Evolutionary conservation across 64 coral and sea anemone species (phyloP).

Genomic region (Porites australiensis): DNA sequence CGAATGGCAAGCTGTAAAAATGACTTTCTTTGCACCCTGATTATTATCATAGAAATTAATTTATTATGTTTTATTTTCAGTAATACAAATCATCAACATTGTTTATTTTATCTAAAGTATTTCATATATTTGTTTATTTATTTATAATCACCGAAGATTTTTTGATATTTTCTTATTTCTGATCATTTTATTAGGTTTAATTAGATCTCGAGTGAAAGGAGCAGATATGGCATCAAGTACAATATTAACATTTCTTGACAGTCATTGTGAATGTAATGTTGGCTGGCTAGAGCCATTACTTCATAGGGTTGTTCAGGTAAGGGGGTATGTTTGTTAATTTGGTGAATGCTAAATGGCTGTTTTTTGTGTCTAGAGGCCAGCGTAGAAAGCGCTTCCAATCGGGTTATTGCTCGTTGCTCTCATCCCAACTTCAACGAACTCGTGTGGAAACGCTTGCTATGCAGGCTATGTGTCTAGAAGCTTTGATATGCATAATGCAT

Average conservation of each 20-base stretch:
- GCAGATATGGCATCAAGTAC: conserved; percentile 79
- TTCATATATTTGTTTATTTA: background rate
- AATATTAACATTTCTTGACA: conserved; percentile 96
- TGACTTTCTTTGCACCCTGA: too few relatives aligned
- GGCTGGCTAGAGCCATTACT: conserved; percentile 94
- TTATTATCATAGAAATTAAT: background rate
- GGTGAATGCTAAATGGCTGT: background rate
- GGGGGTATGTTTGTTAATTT: background rate
- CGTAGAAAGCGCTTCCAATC: too few relatives aligned
- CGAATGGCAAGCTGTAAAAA: too few relatives aligned
- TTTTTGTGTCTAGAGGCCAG: too few relatives aligned
- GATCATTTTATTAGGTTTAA: conserved; percentile 69
- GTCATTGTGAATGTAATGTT: conserved; percentile 93
- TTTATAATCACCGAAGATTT: background rate
- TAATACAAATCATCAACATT: background rate
- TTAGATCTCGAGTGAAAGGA: conserved; percentile 88
- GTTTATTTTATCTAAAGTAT: too few relatives aligned
- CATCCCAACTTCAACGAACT: too few relatives aligned
- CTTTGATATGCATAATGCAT: too few relatives aligned
- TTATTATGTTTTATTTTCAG: background rate
- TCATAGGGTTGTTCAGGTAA: conserved; percentile 88
- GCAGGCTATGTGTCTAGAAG: too few relatives aligned
- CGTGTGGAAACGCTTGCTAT: too few relatives aligned
- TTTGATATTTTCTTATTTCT: background rate
- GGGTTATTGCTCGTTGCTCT: too few relatives aligned